A percentile compares a stretch with the other conserved stretches of the same genome.
phyloP scores from a whole-genome alignment of 1,140 invertebrate genomes.

The Holotrichia oblita region DNA sequence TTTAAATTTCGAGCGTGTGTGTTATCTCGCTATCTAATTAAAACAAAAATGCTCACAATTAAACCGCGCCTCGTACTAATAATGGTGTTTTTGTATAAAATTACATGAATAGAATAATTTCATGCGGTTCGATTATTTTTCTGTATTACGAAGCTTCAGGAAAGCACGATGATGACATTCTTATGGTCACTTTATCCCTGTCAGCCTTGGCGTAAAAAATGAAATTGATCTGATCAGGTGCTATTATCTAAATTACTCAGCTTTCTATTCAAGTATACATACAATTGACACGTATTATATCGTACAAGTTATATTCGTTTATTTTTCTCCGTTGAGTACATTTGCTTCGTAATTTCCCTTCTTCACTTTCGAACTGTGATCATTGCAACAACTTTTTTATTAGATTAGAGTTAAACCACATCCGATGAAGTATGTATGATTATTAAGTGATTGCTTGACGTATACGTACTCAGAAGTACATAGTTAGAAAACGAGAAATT shows the following conservation, averaged over 20 bases:
- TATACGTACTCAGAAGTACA: background rate
- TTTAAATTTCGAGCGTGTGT: slow-evolving; percentile 8
- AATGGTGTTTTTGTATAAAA: slow-evolving; percentile 9
- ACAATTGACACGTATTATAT: slow-evolving; percentile 18
- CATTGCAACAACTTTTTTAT: slow-evolving; percentile 18
- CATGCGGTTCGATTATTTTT: background rate
- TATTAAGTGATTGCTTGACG: background rate
- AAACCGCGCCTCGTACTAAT: background rate
- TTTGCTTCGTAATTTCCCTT: background rate
- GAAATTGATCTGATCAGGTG: slow-evolving; percentile 43
- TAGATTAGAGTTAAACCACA: slow-evolving; percentile 38
- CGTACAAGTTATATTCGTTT: slow-evolving; percentile 19
- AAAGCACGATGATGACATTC: slow-evolving; percentile 41
- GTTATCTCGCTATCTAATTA: background rate
- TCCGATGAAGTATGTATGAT: background rate
- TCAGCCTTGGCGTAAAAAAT: slow-evolving; percentile 55
- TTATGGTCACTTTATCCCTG: slow-evolving; percentile 47
- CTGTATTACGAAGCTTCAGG: background rate
- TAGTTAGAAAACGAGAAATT: slow-evolving; percentile 22
- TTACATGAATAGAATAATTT: background rate
- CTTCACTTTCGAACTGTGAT: slow-evolving; percentile 34
- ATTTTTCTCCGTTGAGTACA: background rate
- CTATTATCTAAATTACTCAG: slow-evolving; percentile 23
- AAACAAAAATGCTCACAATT: slow-evolving; percentile 22
- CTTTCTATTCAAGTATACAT: slow-evolving; percentile 21